Base-by-base conservation (phyloP, 2,888 invertebrate genomes). In the Tiphia femorata region DNA sequence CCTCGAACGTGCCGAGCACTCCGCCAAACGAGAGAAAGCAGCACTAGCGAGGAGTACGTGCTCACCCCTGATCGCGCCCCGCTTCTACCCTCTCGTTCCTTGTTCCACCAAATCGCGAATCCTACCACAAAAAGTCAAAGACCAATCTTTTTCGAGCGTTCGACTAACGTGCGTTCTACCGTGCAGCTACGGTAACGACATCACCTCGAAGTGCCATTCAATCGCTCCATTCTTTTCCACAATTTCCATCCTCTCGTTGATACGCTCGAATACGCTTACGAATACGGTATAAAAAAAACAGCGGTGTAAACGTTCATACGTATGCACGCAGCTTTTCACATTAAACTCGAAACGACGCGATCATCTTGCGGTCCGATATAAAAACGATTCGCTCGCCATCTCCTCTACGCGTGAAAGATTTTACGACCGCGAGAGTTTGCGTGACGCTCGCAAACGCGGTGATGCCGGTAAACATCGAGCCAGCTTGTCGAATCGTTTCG, bases 11-110 rank as follows among this genome's bases (percentile, higher is more conserved):
- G 61, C 49, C 58, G 51, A 37, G 25, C 7, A 8, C 61, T 58
- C 61, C 66, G 63, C 67, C 64, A 53, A 53, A 52, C 63, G 63
- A 64, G 61, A 44, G 52, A 69, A 65, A 61, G 50, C 51, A 42
- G 54, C 64, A 70, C 75, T 35, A 35, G 16, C 42, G 42, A 6
- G 6, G 29, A 2, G 12, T n/a, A n/a, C n/a, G n/a, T n/a, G n/a
- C n/a, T n/a, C n/a, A n/a, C n/a, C n/a, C n/a, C n/a, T n/a, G n/a
- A n/a, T n/a, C n/a, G n/a, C 25, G 25, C 25, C 25, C 6, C 8
- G 25, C 25, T n/a, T n/a, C n/a, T n/a, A n/a, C n/a, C n/a, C n/a
- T n/a, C n/a, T n/a, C n/a, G n/a, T n/a, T n/a, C n/a, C n/a, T n/a
- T n/a, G n/a, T n/a, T n/a, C n/a, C n/a, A n/a, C n/a, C n/a, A n/a